Conservation (phyloP, 2,888 invertebrate genomes). For the Leucophora obtusa region DNA sequence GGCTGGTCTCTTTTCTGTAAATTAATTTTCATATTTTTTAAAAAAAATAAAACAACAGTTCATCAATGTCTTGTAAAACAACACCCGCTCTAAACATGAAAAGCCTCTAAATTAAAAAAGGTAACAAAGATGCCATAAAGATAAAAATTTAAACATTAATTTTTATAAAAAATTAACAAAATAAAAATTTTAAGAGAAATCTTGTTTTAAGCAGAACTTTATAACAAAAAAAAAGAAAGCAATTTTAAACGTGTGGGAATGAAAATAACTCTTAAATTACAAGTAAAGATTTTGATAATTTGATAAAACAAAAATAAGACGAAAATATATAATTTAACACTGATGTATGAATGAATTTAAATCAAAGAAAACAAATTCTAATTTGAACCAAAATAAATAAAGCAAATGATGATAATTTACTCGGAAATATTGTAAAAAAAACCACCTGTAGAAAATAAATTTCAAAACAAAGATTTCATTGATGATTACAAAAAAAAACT, state of each 20-base stretch:
- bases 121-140: slow-evolving; percentile 38
- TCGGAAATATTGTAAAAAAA: neutral
- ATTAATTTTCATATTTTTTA: neutral
- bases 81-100: slow-evolving; percentile 17
- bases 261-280: slow-evolving; percentile 6
- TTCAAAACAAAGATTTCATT: neutral
- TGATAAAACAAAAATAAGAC: neutral
- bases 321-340: neutral
- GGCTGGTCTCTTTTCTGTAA: neutral
- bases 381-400: neutral
- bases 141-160: slow-evolving; percentile 33
- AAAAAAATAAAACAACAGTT: neutral
- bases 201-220: slow-evolving; percentile 1
- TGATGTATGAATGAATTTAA: neutral
- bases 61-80: slow-evolving; percentile 15
- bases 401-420: neutral
- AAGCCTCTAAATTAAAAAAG: neutral
- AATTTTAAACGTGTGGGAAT: slow-evolving; percentile 46
- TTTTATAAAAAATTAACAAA: neutral
- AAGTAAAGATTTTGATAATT: neutral
- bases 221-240: slow-evolving; percentile 34
- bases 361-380: neutral
- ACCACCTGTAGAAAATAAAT: neutral
- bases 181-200: neutral
- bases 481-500: too few relatives aligned